A percentile compares a stretch with the other conserved stretches of the same genome.
Evolutionary conservation across 2,888 invertebrate species (phyloP).

Genomic region (Drosophila prostipennis): DNA sequence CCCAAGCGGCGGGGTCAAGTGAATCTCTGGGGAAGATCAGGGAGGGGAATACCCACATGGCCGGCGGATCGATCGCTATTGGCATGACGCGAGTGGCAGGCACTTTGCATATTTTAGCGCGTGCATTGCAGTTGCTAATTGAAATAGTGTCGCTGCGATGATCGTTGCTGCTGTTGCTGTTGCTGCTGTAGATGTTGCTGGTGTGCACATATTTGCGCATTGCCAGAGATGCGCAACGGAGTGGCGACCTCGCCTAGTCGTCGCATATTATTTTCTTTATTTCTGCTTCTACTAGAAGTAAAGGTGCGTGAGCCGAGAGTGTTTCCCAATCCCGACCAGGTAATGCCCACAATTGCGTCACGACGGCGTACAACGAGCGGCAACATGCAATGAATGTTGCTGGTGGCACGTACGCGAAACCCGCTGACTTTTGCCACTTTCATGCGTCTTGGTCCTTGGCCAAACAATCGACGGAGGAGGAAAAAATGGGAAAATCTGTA

Average conservation of each 20-base stretch:
- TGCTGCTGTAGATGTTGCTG: conserved; percentile 28
- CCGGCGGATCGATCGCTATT: conserved; percentile 5
- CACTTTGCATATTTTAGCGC: conserved; percentile 77
- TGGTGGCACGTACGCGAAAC: conserved; percentile 32
- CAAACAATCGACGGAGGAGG: neutral
- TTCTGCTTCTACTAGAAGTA: conserved; percentile 16
- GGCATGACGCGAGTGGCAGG: conserved; percentile 60
- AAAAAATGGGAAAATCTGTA: neutral
- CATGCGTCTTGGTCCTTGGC: conserved; percentile 34
- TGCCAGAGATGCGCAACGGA: conserved; percentile 76
- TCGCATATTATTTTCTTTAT: conserved; percentile 1
- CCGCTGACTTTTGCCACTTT: conserved; percentile 47
- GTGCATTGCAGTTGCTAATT: conserved; percentile 81
- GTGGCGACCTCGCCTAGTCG: conserved; percentile 75
- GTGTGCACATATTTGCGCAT: conserved; percentile 73
- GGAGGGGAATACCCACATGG: neutral
- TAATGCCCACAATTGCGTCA: conserved; percentile 73
- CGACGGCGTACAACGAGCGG: conserved; percentile 42
- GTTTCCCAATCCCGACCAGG: conserved; percentile 16
- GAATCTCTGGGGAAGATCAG: conserved; percentile 32
- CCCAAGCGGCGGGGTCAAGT: conserved; percentile 69
- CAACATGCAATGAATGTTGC: conserved; percentile 32
- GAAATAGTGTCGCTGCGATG: conserved; percentile 74
- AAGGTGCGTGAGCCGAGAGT: conserved; percentile 60
- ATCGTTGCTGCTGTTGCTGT: conserved; percentile 39